phyloP scores from a whole-genome alignment of 2,113 vertebrate species.

The Colistium nudipinnis region DNA sequence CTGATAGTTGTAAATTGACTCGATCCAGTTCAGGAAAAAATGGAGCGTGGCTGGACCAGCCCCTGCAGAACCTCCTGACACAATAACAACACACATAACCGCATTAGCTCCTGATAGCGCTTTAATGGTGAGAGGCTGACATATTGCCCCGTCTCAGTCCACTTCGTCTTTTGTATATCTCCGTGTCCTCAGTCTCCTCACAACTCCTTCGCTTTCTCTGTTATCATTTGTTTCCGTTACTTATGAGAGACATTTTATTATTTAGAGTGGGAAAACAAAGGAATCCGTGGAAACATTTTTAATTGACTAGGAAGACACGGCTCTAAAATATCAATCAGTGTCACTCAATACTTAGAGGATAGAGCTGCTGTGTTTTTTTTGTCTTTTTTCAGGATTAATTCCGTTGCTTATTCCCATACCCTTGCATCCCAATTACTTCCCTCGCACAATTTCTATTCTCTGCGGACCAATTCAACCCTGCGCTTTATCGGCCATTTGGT shows the following conservation, averaged over 20 bases:
- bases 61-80: conserved; percentile 54
- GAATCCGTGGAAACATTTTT: too few species aligned
- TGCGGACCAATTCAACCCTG: conserved; percentile 13
- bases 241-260: neutral
- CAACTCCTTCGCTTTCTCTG: neutral
- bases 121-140: conserved; percentile 43
- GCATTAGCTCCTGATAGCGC: conserved; percentile 37
- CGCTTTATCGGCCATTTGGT: conserved; percentile 29
- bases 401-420: neutral
- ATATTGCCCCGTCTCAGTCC: conserved; percentile 18
- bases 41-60: conserved; percentile 27
- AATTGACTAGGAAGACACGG: too few species aligned
- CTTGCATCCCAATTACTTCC: conserved; percentile 2
- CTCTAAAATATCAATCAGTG: neutral
- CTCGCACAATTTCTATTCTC: neutral
- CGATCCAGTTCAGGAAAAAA: conserved; percentile 53
- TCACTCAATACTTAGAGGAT: neutral
- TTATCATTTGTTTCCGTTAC: neutral
- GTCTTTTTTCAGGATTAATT: neutral
- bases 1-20: conserved; percentile 13
- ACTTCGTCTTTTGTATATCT: conserved; percentile 31
- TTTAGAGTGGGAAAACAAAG: neutral
- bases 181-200: neutral
- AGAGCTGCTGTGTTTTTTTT: neutral
- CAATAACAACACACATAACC: conserved; percentile 50